A percentile compares a stretch with the other conserved stretches of the same genome.
phyloP scores from a whole-genome alignment of 2,888 invertebrate species.

The Euzophera pinguis region DNA sequence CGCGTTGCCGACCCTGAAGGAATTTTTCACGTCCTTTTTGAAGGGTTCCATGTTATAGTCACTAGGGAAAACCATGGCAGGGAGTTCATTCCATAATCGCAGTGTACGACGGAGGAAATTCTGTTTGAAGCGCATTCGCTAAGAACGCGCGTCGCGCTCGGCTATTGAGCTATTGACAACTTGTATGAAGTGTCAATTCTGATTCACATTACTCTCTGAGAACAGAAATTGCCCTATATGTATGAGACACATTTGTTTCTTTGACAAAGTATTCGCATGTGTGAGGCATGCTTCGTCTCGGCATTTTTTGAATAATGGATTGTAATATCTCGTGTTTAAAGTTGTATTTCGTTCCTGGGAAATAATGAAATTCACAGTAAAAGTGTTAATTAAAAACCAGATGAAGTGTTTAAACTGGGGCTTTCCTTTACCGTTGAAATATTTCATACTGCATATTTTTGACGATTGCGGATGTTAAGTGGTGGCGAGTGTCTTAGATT shows the following conservation, averaged over 20 bases:
- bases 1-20: too few relatives aligned
- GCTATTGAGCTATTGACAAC: too few relatives aligned
- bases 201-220: constrained; percentile 27
- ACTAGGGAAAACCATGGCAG: too few relatives aligned
- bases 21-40: too few relatives aligned
- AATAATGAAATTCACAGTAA: constrained; percentile 49
- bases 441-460: not conserved
- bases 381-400: constrained; percentile 51
- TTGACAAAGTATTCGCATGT: constrained; percentile 51
- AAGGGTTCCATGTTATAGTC: too few relatives aligned
- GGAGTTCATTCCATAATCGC: too few relatives aligned
- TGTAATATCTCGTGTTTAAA: constrained; percentile 11
- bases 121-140: too few relatives aligned
- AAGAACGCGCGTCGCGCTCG: too few relatives aligned
- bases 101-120: too few relatives aligned
- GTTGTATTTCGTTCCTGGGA: constrained; percentile 20
- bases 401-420: constrained; percentile 32
- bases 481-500: too few relatives aligned
- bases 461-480: too few relatives aligned
- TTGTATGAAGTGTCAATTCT: constrained; percentile 31
- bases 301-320: constrained; percentile 16
- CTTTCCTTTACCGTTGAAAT: constrained; percentile 18
- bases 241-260: constrained; percentile 53
- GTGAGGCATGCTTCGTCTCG: constrained; percentile 37
- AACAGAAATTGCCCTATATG: constrained; percentile 40